These are phyloP conservation scores for Eublepharis macularius DNA, from an alignment of 2,113 vertebrate species.

Conservation along the genomic window DNA sequence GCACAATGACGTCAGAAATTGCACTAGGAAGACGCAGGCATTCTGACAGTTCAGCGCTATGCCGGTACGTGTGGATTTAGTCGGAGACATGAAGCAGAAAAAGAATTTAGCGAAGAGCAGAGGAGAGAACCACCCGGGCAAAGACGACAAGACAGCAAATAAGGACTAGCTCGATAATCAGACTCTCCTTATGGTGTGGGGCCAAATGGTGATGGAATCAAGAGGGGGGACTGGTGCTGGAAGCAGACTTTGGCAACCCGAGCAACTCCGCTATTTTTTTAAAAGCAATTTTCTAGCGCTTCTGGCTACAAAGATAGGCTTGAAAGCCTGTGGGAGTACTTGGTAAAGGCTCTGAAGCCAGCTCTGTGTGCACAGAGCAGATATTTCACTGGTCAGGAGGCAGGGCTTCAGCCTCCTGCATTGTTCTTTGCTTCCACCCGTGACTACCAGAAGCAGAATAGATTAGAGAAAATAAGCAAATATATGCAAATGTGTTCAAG, in stretches of 20 bases:
- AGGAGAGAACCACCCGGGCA: too few relatives aligned
- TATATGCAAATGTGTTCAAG: not conserved
- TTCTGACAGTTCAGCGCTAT: too few relatives aligned
- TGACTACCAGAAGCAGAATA: not conserved
- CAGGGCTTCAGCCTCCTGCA: not conserved
- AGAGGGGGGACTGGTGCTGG: not conserved
- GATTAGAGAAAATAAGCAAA: constrained; percentile 6
- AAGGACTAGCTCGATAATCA: not conserved
- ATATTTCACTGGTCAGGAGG: not conserved
- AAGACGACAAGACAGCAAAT: too few relatives aligned
- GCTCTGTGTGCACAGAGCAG: not conserved
- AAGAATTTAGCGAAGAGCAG: too few relatives aligned
- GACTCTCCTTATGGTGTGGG: not conserved
- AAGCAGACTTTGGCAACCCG: not conserved
- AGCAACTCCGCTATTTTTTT: not conserved
- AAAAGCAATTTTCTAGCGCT: not conserved
- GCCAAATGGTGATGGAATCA: not conserved
- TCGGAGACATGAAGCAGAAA: too few relatives aligned
- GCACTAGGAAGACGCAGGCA: too few relatives aligned
- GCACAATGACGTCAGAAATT: too few relatives aligned
- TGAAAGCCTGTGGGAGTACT: not conserved
- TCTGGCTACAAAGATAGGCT: not conserved
- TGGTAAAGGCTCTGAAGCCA: not conserved
- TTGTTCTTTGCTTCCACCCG: not conserved
- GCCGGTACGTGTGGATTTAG: too few relatives aligned